phyloP scores from a whole-genome alignment of 2,797 vertebrate species.

The Typhlichthys subterraneus region DNA sequence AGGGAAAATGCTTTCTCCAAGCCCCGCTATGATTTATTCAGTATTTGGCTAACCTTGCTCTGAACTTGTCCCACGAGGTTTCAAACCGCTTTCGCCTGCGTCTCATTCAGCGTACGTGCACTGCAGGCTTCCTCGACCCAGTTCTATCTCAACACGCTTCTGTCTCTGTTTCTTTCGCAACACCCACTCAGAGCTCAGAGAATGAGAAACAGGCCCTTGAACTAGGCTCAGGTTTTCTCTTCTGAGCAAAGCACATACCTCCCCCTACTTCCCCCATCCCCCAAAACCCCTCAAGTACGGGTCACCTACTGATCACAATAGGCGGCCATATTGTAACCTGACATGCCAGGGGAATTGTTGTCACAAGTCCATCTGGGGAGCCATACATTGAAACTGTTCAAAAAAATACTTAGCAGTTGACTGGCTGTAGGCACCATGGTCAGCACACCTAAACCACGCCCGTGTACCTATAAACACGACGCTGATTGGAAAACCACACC shows the following conservation, averaged over 20 bases:
- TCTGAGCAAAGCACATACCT: conserved; percentile 34
- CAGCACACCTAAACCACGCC: too few relatives aligned
- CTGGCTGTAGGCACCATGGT: too few relatives aligned
- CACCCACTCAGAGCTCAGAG: conserved; percentile 50
- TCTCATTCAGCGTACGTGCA: conserved; percentile 64
- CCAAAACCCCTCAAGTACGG: conserved; percentile 30
- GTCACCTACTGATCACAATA: conserved; percentile 72
- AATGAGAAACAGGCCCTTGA: conserved; percentile 72
- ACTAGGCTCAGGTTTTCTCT: conserved; percentile 59
- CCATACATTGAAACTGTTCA: too few relatives aligned
- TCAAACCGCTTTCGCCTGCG: conserved; percentile 70
- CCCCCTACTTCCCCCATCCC: not conserved
- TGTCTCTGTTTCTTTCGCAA: conserved; percentile 70
- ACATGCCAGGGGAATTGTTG: too few relatives aligned
- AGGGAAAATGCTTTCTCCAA: conserved; percentile 52
- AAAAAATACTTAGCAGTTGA: too few relatives aligned
- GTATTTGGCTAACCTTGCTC: conserved; percentile 97
- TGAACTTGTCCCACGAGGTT: conserved; percentile 91
- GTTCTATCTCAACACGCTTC: conserved; percentile 66
- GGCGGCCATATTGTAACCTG: conserved; percentile 56
- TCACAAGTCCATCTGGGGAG: too few relatives aligned
- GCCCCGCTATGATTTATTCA: conserved; percentile 87
- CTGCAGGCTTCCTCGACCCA: conserved; percentile 68
- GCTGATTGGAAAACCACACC: too few relatives aligned
- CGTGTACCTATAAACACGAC: too few relatives aligned